Conservation (phyloP, 2,888 invertebrate species). For the Acleris laterana region DNA sequence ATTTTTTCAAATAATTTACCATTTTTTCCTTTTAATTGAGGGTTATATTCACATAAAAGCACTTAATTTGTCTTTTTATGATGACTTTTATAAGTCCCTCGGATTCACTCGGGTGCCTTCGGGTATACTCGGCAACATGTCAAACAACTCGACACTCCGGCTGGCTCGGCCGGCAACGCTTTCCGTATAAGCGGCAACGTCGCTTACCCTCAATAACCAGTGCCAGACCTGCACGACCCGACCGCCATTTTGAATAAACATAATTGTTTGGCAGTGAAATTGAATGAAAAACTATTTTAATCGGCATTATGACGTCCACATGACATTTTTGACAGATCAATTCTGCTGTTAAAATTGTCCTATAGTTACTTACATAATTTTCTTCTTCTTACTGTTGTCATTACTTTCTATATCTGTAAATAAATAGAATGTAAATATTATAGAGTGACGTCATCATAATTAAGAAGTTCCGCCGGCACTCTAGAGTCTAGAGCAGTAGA, state of each 20-base stretch:
- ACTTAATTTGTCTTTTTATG: constrained; percentile 19
- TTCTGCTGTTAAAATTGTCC: too few species aligned
- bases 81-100: constrained; percentile 39
- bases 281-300: constrained; percentile 11
- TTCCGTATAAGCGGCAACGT: constrained; percentile 71
- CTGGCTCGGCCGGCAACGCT: constrained; percentile 45
- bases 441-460: constrained; percentile 10
- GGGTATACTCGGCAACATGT: constrained; percentile 50
- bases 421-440: constrained; percentile 5
- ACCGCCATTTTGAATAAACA: constrained; percentile 31
- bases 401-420: background rate
- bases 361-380: background rate
- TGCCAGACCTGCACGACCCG: constrained; percentile 32
- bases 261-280: constrained; percentile 15
- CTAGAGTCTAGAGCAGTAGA: constrained; percentile 59
- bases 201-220: constrained; percentile 53
- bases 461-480: constrained; percentile 26
- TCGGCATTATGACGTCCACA: background rate
- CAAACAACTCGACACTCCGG: constrained; percentile 50
- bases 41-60: constrained; percentile 14
- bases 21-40: background rate
- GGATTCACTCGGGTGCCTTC: constrained; percentile 47
- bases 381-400: background rate
- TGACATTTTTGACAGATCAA: background rate
- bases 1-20: background rate